A percentile compares a stretch with the other conserved stretches of the same genome.
Conservation (phyloP, 2,888 invertebrate genomes). For the Acleris emargana region DNA sequence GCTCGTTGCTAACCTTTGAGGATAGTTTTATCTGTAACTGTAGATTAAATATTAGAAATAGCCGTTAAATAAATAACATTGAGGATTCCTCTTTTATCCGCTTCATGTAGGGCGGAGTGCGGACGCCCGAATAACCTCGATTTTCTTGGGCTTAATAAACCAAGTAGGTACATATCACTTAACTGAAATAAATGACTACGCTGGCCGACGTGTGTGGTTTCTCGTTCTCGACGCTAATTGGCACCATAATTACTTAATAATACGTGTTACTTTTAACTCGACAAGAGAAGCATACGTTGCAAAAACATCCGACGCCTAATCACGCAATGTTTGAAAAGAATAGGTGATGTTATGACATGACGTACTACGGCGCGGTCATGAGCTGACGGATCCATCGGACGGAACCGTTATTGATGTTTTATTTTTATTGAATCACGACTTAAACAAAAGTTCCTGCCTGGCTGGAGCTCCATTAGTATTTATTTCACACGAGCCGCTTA, state of each 20-base stretch:
- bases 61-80: too few species aligned
- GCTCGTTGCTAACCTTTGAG: too few species aligned
- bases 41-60: too few species aligned
- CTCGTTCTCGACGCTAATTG: slow-evolving; percentile 14
- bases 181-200: slow-evolving; percentile 20
- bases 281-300: slow-evolving; percentile 15
- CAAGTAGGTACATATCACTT: slow-evolving; percentile 16
- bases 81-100: too few species aligned
- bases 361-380: not conserved
- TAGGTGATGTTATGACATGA: slow-evolving; percentile 9
- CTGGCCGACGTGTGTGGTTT: slow-evolving; percentile 21
- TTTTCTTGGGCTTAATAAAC: slow-evolving; percentile 4
- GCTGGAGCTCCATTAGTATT: not conserved
- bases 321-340: slow-evolving; percentile 16
- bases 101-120: not conserved
- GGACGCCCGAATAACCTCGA: not conserved
- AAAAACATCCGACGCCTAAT: slow-evolving; percentile 16
- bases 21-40: too few species aligned
- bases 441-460: slow-evolving; percentile 8
- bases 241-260: slow-evolving; percentile 34
- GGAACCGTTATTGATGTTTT: slow-evolving; percentile 13
- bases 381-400: slow-evolving; percentile 12
- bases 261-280: slow-evolving; percentile 28
- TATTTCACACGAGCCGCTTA: slow-evolving; percentile 14
- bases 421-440: slow-evolving; percentile 19